Conservation (phyloP, 1,140 invertebrate genomes). For the Palaemon carinicauda region DNA sequence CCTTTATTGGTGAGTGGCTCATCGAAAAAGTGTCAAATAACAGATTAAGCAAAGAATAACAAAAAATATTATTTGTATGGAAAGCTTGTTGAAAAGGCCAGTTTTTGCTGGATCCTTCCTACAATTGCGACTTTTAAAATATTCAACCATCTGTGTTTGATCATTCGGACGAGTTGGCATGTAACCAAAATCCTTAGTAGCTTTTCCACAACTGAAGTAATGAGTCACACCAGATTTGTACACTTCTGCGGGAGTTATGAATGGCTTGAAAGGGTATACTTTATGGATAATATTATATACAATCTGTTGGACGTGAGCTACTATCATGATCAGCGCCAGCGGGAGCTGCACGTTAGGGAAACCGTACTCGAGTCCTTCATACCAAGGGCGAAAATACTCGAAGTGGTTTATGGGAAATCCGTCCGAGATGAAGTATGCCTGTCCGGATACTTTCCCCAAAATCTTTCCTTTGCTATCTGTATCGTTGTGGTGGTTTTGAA, state of each 20-base stretch:
- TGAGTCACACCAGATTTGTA: constrained; percentile 17
- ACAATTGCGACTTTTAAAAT: neutral
- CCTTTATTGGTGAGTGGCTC: too few relatives aligned
- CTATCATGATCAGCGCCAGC: neutral
- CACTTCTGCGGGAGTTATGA: constrained; percentile 15
- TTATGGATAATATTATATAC: neutral
- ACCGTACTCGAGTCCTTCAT: neutral
- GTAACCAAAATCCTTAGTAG: neutral
- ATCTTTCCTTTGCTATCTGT: too few relatives aligned
- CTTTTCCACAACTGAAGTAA: constrained; percentile 22
- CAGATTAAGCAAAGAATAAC: too few relatives aligned
- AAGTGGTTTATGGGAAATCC: constrained; percentile 10
- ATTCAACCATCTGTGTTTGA: constrained; percentile 18
- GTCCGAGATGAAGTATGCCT: constrained; percentile 37
- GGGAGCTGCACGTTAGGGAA: constrained; percentile 9
- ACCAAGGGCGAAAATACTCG: constrained; percentile 31
- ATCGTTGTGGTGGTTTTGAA: too few relatives aligned
- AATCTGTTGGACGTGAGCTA: constrained; percentile 6
- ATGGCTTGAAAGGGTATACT: constrained; percentile 11
- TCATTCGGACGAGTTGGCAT: constrained; percentile 20
- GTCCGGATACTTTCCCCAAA: too few relatives aligned
- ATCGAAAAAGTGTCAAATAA: too few relatives aligned
- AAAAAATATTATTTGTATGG: too few relatives aligned
- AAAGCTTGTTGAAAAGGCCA: too few relatives aligned
- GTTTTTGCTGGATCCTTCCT: neutral